Percentiles rank a stretch among this genome's conserved stretches.
phyloP scores from a whole-genome alignment of 1,140 invertebrate species.

The Apis mellifera region Amel_HAv3.1 CM009931.2:15396001-15396500 shows the following conservation, averaged over 20 bases:
- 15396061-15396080: constrained; percentile 70
- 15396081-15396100: constrained; percentile 72
- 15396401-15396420: neutral
- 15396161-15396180: constrained; percentile 77
- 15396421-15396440: neutral
- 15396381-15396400: too few species aligned
- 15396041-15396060: constrained; percentile 73
- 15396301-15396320: constrained; percentile 85
- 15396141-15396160: constrained; percentile 64
- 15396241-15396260: constrained; percentile 60
- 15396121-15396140: constrained; percentile 73
- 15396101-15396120: constrained; percentile 75
- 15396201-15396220: constrained; percentile 72
- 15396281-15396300: constrained; percentile 76
- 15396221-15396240: constrained; percentile 68
- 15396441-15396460: neutral
- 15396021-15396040: neutral
- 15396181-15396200: constrained; percentile 74
- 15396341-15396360: constrained; percentile 77
- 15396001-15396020: neutral
- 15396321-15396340: constrained; percentile 88
- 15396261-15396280: constrained; percentile 71
- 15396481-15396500: too few species aligned
- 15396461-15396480: neutral
- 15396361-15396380: constrained; percentile 53